Base-by-base conservation (phyloP, 2,888 invertebrate species). In the Cataglyphis cursor region DNA sequence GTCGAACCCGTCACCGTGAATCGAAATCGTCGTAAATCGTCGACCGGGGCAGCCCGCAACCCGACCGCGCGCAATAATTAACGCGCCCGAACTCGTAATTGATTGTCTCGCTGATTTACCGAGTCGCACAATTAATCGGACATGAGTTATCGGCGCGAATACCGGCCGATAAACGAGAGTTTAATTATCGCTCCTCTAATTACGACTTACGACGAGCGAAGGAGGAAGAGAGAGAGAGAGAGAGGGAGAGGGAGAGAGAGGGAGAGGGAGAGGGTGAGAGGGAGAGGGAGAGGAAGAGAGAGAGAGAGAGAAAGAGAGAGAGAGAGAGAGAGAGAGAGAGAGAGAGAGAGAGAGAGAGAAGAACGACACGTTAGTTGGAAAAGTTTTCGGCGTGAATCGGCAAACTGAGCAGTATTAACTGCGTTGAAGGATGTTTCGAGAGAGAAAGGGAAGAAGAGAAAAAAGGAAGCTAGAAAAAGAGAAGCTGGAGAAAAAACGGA, bases 121-220 rank as follows among this genome's bases (percentile, higher is more conserved):
- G 73, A 84, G 84, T 61, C 48, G 62, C 70, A 61, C 82, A 82
- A 82, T 74, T 75, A 84, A 82, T 82, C 82, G 84, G 82, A 84
- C 75, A 70, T 72, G 66, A 82, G 51, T 82, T 82, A 82, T 74
- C 44, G 66, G 44, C 15, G 57, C 24, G 57, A 54, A 24, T 81
- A 59, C 21, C 35, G 44, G 35, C 12, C 76, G 72, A 80, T 80
- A 78, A 82, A 80, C 51, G 82, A 82, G 78, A 76, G 31, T 66
- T 82, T 82, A 76, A 82, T 80, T 82, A 80, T 62, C 59, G 48
- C n/a, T 48, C 21, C 61, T 51, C 51, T 68, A 82, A 78, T 78
- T 68, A 68, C 78, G 78, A 68, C 78, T 78, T 80, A 59, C 66
- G 68, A 64, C 31, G 51, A 18, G 28, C 48, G 80, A 38, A 48